A percentile compares a stretch with the other conserved stretches of the same genome.
phyloP scores from a whole-genome alignment of 2,888 invertebrate genomes.

The Sipha maydis region DNA sequence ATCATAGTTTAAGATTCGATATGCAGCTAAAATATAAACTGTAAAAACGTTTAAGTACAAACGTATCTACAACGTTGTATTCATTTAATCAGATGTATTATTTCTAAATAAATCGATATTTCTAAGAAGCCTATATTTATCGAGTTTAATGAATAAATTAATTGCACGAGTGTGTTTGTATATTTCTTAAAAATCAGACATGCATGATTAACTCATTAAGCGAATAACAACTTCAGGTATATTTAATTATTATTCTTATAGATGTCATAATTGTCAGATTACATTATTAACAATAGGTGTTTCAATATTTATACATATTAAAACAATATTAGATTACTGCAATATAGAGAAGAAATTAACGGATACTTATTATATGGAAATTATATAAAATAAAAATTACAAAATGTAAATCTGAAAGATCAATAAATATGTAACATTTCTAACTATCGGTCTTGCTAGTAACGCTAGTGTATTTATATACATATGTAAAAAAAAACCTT shows the following conservation, averaged over 20 bases:
- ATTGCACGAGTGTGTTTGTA: conserved; percentile 4
- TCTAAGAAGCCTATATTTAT: background rate
- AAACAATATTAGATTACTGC: no score
- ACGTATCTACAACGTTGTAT: no score
- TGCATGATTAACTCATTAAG: background rate
- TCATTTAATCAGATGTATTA: no score
- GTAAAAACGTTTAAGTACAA: no score
- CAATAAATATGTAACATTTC: background rate
- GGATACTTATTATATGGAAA: background rate
- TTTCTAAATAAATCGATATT: background rate
- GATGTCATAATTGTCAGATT: conserved; percentile 32
- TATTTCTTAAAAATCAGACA: background rate
- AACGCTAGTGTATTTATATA: no score
- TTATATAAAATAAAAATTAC: background rate
- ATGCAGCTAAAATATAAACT: no score
- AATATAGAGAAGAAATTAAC: no score
- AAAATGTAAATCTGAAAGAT: no score
- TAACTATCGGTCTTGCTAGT: no score
- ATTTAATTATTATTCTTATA: background rate
- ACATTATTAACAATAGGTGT: conserved; percentile 3
- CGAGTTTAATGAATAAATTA: background rate
- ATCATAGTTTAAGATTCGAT: no score
- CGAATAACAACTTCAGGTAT: conserved; percentile 5
- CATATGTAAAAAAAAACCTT: no score
- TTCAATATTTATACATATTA: background rate